Percentiles rank a stretch among this genome's conserved stretches.
phyloP scores from a whole-genome alignment of 2,797 vertebrate species.

The Sebastes glaucus region DNA sequence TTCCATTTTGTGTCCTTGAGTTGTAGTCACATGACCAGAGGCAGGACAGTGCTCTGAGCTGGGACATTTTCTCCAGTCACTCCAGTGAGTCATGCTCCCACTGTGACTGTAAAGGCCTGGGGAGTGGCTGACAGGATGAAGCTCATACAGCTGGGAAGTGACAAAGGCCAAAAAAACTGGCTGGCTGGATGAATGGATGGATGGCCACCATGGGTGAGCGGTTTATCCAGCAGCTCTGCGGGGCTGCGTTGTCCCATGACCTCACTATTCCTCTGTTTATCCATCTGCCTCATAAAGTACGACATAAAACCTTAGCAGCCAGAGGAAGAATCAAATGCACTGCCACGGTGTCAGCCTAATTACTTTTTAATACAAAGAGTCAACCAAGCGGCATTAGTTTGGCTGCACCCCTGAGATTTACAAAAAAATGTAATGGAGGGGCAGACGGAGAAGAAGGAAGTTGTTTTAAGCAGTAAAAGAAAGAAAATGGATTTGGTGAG shows the following conservation, averaged over 20 bases:
- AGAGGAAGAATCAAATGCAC: constrained; percentile 45
- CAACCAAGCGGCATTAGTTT: constrained; percentile 60
- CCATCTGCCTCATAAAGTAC: constrained; percentile 64
- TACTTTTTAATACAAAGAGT: constrained; percentile 65
- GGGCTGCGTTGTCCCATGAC: constrained; percentile 51
- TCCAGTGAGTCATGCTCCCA: constrained; percentile 64
- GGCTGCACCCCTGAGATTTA: constrained; percentile 61
- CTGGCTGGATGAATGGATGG: constrained; percentile 46
- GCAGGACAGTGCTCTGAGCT: constrained; percentile 42
- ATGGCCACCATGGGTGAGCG: constrained; percentile 53
- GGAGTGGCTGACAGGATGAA: constrained; percentile 41
- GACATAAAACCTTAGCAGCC: constrained; percentile 55
- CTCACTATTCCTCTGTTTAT: constrained; percentile 65
- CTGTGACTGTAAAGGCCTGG: constrained; percentile 38
- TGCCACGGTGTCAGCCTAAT: constrained; percentile 53
- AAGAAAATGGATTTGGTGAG: constrained; percentile 31
- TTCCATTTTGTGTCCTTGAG: constrained; percentile 53
- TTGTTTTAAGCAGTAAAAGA: constrained; percentile 36
- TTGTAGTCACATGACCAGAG: constrained; percentile 49
- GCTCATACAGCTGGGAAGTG: constrained; percentile 32
- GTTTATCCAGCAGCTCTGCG: constrained; percentile 51
- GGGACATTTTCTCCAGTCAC: constrained; percentile 47
- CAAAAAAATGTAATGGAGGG: constrained; percentile 26
- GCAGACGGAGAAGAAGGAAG: constrained; percentile 15
- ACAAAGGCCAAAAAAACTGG: constrained; percentile 46